Percentiles rank a stretch among this genome's conserved stretches.
These are phyloP conservation scores for Cochlearius cochlearius DNA, from an alignment of 2,113 vertebrate genomes.

Conservation along the genomic window DNA sequence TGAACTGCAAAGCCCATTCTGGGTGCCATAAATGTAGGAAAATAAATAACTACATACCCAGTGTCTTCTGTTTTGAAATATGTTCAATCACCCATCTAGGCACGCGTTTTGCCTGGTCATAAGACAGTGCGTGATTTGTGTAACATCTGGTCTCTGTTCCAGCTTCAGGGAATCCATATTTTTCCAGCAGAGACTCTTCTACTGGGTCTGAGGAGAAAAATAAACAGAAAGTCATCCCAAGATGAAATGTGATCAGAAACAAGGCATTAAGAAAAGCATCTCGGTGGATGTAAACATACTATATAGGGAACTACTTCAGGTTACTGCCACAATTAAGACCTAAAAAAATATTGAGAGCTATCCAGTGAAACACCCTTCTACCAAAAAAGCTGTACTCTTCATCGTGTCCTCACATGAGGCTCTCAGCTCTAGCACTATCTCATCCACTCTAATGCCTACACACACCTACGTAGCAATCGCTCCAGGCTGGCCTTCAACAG, in stretches of 20 bases:
- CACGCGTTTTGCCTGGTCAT: conserved; percentile 79
- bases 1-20: background rate
- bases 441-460: background rate
- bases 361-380: background rate
- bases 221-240: background rate
- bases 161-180: conserved; percentile 78
- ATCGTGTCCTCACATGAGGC: background rate
- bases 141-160: conserved; percentile 77
- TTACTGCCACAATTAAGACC: background rate
- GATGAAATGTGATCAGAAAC: background rate
- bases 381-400: background rate
- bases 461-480: background rate
- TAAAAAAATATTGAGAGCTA: background rate
- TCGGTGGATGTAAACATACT: background rate
- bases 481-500: background rate
- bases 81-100: conserved; percentile 88
- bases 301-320: background rate
- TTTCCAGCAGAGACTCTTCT: conserved; percentile 66
- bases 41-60: conserved; percentile 65
- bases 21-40: background rate
- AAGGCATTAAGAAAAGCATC: background rate
- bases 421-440: background rate
- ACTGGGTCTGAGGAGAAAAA: conserved; percentile 56
- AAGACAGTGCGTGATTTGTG: conserved; percentile 82
- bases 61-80: conserved; percentile 75